These are phyloP conservation scores for Pagetopsis macropterus DNA, from an alignment of 2,797 vertebrate species.

Conservation along the genomic window DNA sequence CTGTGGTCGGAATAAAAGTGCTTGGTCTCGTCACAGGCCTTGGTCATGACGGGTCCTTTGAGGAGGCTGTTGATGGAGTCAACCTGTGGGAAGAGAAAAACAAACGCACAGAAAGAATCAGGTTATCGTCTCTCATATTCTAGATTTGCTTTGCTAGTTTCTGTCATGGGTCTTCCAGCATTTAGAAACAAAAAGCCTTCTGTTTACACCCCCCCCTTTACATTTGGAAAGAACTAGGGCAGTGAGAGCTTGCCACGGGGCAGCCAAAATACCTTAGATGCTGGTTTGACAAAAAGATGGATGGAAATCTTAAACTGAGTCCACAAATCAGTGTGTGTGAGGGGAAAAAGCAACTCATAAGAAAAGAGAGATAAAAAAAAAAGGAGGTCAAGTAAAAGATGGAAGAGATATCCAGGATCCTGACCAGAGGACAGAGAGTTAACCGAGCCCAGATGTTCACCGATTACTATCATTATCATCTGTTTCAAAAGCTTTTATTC, in stretches of 20 bases:
- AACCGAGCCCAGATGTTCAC: slow-evolving; percentile 69
- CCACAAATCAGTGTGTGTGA: not conserved
- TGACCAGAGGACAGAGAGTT: slow-evolving; percentile 53
- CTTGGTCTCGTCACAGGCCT: slow-evolving; percentile 96
- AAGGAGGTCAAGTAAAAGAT: slow-evolving; percentile 40
- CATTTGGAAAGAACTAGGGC: slow-evolving; percentile 49
- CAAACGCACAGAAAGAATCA: slow-evolving; percentile 27
- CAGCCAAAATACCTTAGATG: slow-evolving; percentile 52
- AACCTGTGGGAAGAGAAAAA: slow-evolving; percentile 84
- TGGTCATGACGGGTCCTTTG: slow-evolving; percentile 92
- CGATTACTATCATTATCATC: slow-evolving; percentile 58
- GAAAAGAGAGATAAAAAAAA: slow-evolving; percentile 15
- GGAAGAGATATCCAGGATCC: slow-evolving; percentile 39
- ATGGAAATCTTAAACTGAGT: slow-evolving; percentile 27
- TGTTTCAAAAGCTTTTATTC: slow-evolving; percentile 40
- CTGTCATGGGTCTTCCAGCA: slow-evolving; percentile 39
- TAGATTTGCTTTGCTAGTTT: slow-evolving; percentile 11
- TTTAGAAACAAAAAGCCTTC: slow-evolving; percentile 42
- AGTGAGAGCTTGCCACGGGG: slow-evolving; percentile 18
- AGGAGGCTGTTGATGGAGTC: slow-evolving; percentile 96
- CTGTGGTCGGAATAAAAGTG: slow-evolving; percentile 95
- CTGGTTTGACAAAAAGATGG: slow-evolving; percentile 26
- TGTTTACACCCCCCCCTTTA: slow-evolving; percentile 48
- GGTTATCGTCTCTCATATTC: slow-evolving; percentile 1
- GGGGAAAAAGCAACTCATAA: not conserved